Percentiles rank a stretch among this genome's conserved stretches.
Evolutionary conservation across 1,140 invertebrate species (phyloP).

Genomic region (Cylas formicarius): DNA sequence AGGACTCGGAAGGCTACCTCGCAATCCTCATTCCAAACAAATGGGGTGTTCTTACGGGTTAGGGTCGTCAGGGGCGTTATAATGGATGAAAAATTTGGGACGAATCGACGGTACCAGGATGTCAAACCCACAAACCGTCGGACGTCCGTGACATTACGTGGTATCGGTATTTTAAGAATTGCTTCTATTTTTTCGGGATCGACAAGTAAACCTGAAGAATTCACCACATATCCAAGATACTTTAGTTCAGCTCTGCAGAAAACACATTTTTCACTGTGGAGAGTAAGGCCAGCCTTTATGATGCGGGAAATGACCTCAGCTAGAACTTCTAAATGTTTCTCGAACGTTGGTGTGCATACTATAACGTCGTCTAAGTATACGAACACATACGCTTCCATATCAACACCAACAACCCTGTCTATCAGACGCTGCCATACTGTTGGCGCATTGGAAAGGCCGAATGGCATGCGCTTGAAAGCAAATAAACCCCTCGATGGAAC

Average conservation of each 20-base stretch:
- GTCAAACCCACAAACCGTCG: no score
- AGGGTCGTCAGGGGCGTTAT: constrained; percentile 37
- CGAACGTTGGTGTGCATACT: constrained; percentile 34
- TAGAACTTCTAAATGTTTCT: constrained; percentile 34
- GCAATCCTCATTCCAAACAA: constrained; percentile 22
- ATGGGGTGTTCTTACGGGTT: constrained; percentile 39
- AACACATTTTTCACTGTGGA: no score
- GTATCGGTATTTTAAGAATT: constrained; percentile 28
- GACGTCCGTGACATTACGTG: constrained; percentile 30
- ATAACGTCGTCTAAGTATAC: constrained; percentile 39
- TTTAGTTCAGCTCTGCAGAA: constrained; percentile 32
- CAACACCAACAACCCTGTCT: constrained; percentile 35
- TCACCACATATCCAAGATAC: constrained; percentile 39
- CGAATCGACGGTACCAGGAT: constrained; percentile 44
- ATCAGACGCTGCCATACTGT: constrained; percentile 41
- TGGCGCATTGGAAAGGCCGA: constrained; percentile 37
- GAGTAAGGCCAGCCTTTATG: constrained; percentile 26
- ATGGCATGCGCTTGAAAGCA: constrained; percentile 17
- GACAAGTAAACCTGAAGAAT: constrained; percentile 32
- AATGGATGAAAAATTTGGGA: constrained; percentile 38
- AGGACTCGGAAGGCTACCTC: constrained; percentile 19
- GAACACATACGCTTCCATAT: constrained; percentile 31
- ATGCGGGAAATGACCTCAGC: constrained; percentile 21
- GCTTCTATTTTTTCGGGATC: constrained; percentile 24
- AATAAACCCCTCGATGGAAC: constrained; percentile 28